Evolutionary conservation across 2,888 invertebrate species (phyloP), one percentile per base, ranked within the genome.

Genomic region (Sthenelais limicola): DNA sequence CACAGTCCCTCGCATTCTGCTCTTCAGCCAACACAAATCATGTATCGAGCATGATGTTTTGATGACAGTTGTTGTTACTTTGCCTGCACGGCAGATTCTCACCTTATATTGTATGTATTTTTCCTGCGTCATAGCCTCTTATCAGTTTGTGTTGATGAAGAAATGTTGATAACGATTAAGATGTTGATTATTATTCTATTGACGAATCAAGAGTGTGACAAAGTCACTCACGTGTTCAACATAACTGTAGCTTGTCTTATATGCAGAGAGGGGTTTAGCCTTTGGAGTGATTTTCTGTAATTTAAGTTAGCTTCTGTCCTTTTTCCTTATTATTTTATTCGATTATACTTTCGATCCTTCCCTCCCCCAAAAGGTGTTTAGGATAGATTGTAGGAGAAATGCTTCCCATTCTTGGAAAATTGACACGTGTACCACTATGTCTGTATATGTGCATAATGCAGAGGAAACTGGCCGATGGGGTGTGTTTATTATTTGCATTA

Each of bases 361-460:
- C 21, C 18, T 43, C 12, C 43, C 43, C 35, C 15, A 21, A 66
- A 66, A 66, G 43, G 35, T 24, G 56, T 18, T 62, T 62, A 43
- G 47, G 67, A 43, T 67, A 26, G 47, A 48, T 12, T 47, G 67
- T 48, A 24, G 67, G 48, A 48, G 9, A 67, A 67, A 48, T 67
- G 48, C 67, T 67, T 32, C 43, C 66, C 48, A 30, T 21, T 43
- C 32, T 48, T 67, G 67, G 67, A 48, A n/a, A n/a, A 67, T 52
- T 49, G 67, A 67, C n/a, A 28, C 52, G 52, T 68, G 68, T 68
- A 68, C 18, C 33, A 26, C 24, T 12, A 21, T 68, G 52, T 68
- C 51, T 68, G 68, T 68, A 68, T 68, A 68, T 52, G 15, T 51
- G 68, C 68, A 68, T 68, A 68, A 68, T 68, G 52, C 49, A 18